Evolutionary conservation across 2,113 vertebrate genomes (phyloP).

Genomic region (Meles meles): DNA sequence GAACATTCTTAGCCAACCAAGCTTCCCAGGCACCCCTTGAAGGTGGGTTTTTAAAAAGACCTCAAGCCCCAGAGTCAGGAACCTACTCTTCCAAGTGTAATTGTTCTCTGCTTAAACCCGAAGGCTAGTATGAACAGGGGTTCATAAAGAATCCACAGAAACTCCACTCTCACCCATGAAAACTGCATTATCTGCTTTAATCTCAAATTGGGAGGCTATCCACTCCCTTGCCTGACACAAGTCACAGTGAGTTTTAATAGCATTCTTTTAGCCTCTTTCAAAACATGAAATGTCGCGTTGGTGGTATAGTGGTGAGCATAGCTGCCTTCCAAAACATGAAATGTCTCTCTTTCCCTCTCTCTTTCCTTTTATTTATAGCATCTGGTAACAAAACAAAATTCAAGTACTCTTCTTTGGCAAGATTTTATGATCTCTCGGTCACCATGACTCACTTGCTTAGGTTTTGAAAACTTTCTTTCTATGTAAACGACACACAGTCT

Average conservation of each 20-base stretch:
- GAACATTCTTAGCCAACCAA: too few relatives aligned
- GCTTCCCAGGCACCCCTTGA: too few relatives aligned
- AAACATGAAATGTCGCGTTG: background rate
- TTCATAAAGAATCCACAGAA: background rate
- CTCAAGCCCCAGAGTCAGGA: background rate
- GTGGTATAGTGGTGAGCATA: too few relatives aligned
- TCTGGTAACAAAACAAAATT: background rate
- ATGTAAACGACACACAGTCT: background rate
- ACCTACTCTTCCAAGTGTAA: background rate
- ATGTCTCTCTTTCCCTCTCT: background rate
- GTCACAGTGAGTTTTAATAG: background rate
- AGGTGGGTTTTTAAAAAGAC: background rate
- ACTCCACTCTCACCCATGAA: background rate
- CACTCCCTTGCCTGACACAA: fast-evolving
- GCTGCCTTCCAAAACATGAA: background rate
- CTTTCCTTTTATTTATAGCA: background rate
- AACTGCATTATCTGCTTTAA: background rate
- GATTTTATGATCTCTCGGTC: background rate
- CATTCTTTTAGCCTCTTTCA: background rate
- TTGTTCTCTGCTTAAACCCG: background rate
- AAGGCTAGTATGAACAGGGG: background rate
- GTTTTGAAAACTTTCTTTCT: background rate
- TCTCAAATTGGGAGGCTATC: background rate
- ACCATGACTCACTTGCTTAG: background rate
- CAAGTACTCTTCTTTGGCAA: background rate